A percentile compares a stretch with the other conserved stretches of the same genome.
Evolutionary conservation across 2,113 vertebrate species (phyloP).

Genomic region (Thunnus thynnus): DNA sequence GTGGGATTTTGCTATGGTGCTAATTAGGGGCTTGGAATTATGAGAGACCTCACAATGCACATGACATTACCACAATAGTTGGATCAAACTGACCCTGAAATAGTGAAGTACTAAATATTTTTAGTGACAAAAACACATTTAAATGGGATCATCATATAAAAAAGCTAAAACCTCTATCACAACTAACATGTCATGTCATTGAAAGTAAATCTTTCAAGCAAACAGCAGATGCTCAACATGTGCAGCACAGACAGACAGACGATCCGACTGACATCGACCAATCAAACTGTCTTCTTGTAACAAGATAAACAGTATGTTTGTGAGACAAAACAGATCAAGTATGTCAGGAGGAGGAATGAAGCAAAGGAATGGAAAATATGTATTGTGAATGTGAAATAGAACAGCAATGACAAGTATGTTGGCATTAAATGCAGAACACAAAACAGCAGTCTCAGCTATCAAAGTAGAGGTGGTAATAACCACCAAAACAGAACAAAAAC

Average conservation of each 20-base stretch:
- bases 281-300: not conserved
- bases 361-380: conserved; percentile 4
- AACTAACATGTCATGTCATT: no score
- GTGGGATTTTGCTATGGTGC: conserved; percentile 9
- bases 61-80: not conserved
- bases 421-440: conserved; percentile 24
- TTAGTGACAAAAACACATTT: not conserved
- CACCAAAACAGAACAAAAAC: conserved; percentile 55
- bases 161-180: not conserved
- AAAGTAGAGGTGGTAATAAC: conserved; percentile 38
- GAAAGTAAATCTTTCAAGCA: not conserved
- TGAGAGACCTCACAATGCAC: not conserved
- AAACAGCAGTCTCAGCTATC: conserved; percentile 5
- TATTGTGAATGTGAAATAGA: conserved; percentile 12
- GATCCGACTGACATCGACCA: not conserved
- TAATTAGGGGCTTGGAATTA: conserved; percentile 21
- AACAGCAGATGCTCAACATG: not conserved
- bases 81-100: not conserved
- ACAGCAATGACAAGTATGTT: conserved; percentile 8
- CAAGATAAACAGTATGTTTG: conserved; percentile 7
- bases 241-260: not conserved
- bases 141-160: not conserved
- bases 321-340: conserved; percentile 20
- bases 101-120: not conserved
- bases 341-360: not conserved